Evolutionary conservation across 2,113 vertebrate genomes (phyloP).

Genomic region (Rhombomys opimus): DNA sequence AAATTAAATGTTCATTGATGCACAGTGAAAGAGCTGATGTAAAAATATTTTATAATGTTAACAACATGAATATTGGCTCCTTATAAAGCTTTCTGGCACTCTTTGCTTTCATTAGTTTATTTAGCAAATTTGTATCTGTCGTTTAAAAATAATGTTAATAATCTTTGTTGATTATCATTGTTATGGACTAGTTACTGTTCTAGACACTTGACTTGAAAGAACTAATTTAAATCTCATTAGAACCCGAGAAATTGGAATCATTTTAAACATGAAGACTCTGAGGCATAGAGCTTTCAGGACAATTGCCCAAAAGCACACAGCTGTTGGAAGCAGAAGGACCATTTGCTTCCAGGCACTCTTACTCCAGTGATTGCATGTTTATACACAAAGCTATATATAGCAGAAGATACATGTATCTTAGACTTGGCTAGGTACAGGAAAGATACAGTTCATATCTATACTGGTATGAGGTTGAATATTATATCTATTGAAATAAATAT

Average conservation of each 20-base stretch:
- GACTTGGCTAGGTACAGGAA: neutral
- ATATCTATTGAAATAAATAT: neutral
- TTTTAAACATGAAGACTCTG: slow-evolving; percentile 40
- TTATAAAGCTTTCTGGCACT: slow-evolving; percentile 47
- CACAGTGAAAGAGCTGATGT: slow-evolving; percentile 49
- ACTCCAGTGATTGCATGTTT: neutral
- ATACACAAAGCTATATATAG: neutral
- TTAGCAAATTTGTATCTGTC: slow-evolving; percentile 56
- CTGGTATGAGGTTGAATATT: neutral
- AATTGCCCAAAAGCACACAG: neutral
- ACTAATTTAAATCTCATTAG: slow-evolving; percentile 53
- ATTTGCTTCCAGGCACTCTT: slow-evolving; percentile 21
- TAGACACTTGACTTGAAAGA: slow-evolving; percentile 25
- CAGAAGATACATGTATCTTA: neutral
- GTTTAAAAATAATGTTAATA: slow-evolving; percentile 44
- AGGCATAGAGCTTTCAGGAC: neutral
- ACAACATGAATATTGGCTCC: slow-evolving; percentile 30
- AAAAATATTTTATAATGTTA: slow-evolving; percentile 68
- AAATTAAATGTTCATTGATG: slow-evolving; percentile 68
- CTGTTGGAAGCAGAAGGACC: slow-evolving; percentile 17
- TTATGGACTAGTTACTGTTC: slow-evolving; percentile 47
- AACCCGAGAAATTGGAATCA: slow-evolving; percentile 19
- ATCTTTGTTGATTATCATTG: slow-evolving; percentile 45
- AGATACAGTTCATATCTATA: neutral
- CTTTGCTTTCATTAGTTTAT: slow-evolving; percentile 59